Percentiles rank a stretch among this genome's conserved stretches.
phyloP scores from a whole-genome alignment of 2,797 vertebrate genomes.

The Enteromius anoplus region DNA sequence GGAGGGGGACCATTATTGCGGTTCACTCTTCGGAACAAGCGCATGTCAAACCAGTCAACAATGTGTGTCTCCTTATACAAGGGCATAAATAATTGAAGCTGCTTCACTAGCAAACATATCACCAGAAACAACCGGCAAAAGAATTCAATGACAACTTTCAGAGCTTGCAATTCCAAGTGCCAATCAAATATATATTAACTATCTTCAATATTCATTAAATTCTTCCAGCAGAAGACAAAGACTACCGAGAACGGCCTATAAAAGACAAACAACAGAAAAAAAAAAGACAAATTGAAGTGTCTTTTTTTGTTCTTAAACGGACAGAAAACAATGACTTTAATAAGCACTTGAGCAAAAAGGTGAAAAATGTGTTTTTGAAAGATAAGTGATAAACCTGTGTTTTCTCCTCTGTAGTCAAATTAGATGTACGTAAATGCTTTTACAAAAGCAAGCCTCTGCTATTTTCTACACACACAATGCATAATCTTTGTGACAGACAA shows the following conservation, averaged over 20 bases:
- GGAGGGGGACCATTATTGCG: background rate
- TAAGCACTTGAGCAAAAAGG: conserved; percentile 20
- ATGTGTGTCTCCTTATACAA: background rate
- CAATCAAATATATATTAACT: conserved; percentile 21
- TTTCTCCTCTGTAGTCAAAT: conserved; percentile 25
- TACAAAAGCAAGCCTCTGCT: background rate
- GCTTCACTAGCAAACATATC: conserved; percentile 18
- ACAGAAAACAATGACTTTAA: conserved; percentile 15
- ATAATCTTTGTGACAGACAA: background rate
- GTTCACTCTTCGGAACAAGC: background rate
- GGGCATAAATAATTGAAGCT: conserved; percentile 20
- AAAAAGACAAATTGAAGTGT: background rate
- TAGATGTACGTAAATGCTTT: conserved; percentile 1
- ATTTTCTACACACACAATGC: background rate
- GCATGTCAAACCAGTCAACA: conserved; percentile 13
- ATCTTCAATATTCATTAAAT: conserved; percentile 1
- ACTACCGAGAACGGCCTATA: background rate
- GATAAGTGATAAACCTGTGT: conserved; percentile 18
- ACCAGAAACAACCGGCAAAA: conserved; percentile 1
- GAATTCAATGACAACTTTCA: conserved; percentile 37
- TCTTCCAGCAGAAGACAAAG: background rate
- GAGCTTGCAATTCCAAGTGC: conserved; percentile 12
- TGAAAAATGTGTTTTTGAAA: conserved; percentile 26
- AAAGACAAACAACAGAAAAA: background rate
- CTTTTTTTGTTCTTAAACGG: conserved; percentile 14